Evolutionary conservation across 2,797 vertebrate species (phyloP).

Genomic region (Stomatorhinus walkeri): DNA sequence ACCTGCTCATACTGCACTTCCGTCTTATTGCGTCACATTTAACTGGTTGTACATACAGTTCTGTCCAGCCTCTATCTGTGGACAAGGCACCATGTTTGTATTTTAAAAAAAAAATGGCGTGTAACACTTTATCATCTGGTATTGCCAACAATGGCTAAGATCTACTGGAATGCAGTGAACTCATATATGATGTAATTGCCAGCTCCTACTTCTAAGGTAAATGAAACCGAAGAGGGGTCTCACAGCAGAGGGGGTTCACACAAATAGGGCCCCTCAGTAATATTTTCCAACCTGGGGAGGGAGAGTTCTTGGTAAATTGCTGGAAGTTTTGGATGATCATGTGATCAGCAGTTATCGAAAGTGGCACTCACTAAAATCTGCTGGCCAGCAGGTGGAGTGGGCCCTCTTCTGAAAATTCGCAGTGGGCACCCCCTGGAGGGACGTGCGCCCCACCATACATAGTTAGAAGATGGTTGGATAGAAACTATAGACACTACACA

Average conservation of each 20-base stretch:
- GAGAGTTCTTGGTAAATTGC: not conserved
- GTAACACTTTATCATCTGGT: not conserved
- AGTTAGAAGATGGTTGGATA: not conserved
- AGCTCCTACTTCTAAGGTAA: not conserved
- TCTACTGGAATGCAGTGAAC: not conserved
- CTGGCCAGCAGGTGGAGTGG: not conserved
- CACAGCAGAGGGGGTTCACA: not conserved
- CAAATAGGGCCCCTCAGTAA: not conserved
- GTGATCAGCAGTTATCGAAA: not conserved
- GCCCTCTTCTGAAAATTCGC: not conserved
- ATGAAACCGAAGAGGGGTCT: not conserved
- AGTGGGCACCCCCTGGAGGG: not conserved
- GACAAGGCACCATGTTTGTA: not conserved
- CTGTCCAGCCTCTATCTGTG: not conserved
- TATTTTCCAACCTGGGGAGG: not conserved
- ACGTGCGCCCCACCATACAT: not conserved
- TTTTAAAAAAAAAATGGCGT: not conserved
- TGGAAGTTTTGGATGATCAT: not conserved
- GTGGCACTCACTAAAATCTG: not conserved
- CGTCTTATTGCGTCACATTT: not conserved
- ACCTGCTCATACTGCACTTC: not conserved
- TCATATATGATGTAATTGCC: not conserved
- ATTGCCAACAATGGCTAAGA: not conserved
- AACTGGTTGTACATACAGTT: not conserved
- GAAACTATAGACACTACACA: not conserved